These are phyloP conservation scores for Coccyzus lansbergi DNA, from an alignment of 2,797 vertebrate genomes.

Conservation along the genomic window DNA sequence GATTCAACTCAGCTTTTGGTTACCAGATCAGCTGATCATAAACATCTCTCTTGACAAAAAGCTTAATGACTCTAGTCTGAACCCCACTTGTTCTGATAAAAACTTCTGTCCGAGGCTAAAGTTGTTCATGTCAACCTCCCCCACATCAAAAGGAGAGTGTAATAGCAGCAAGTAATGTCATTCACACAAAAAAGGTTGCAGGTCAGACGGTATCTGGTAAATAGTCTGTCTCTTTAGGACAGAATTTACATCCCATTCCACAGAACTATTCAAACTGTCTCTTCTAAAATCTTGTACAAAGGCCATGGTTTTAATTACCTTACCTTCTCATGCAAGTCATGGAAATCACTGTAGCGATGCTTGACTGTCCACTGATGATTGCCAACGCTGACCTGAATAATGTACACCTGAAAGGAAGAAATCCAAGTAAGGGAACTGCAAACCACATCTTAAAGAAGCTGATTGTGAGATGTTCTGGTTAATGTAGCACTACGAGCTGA, in stretches of 20 bases:
- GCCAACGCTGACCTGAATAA: conserved; percentile 91
- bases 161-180: background rate
- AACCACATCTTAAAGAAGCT: background rate
- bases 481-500: background rate
- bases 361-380: conserved; percentile 92
- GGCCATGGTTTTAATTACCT: background rate
- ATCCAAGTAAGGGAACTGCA: background rate
- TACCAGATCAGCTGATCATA: background rate
- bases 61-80: background rate
- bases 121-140: fast-evolving
- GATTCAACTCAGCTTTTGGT: background rate
- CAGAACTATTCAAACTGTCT: background rate
- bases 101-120: background rate
- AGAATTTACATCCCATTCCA: background rate
- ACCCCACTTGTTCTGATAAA: background rate
- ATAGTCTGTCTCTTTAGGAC: background rate
- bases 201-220: background rate
- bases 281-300: too few species aligned
- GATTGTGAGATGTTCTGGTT: background rate
- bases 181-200: background rate
- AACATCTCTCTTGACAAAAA: background rate
- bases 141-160: background rate
- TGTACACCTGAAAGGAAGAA: conserved; percentile 86
- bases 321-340: conserved; percentile 96
- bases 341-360: conserved; percentile 96